Evolutionary conservation across 2,113 vertebrate genomes (phyloP), one percentile per base, ranked within the genome.

Genomic region (Entomyzon cyanotis): DNA sequence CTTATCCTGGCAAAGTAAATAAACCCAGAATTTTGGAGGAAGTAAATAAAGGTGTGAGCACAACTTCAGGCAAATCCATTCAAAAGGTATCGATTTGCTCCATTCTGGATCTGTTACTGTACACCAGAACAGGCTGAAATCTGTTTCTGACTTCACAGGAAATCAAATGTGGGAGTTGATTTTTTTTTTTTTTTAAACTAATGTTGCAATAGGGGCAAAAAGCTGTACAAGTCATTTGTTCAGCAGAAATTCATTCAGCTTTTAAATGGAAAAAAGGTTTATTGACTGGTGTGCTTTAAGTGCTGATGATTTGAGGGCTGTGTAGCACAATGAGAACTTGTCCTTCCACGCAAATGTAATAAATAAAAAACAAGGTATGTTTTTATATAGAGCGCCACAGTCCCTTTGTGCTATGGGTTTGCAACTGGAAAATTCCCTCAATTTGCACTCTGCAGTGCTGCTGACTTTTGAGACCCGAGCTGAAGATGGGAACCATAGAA

Each of bases 11-110:
- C 31, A 46, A 87, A 82, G 46, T 68, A 65, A 91, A 91, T 56
- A 92, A 12, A 6, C 15, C 8, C 31, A 47, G 65, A 62, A 33
- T 65, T 82, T 42, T 79, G 58, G 46, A 80, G 87, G 71, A 91
- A 58, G 74, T 68, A 90, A 90, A 94, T 70, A 91, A 87, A 97
- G 81, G 77, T 37, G 58, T 53, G 89, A 82, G 68, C 20, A 33
- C 58, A 93, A 46, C 91, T 89, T 87, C 70, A 69, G 84, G 65
- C 65, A 85, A 90, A 59, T 52, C 39, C 14, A 19, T 80, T 80
- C 63, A 88, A 35, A 80, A 84, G 11, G 27, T 67, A 65, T 46
- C 3, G 73, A 94, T 84, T 68, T 28, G 5, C 39, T 55, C 1
- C 1, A 1, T 47, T 78, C 60, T 80, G 73, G 44, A 41, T 41